phyloP scores from a whole-genome alignment of 2,113 vertebrate genomes.

The Copsychus sechellarum region DNA sequence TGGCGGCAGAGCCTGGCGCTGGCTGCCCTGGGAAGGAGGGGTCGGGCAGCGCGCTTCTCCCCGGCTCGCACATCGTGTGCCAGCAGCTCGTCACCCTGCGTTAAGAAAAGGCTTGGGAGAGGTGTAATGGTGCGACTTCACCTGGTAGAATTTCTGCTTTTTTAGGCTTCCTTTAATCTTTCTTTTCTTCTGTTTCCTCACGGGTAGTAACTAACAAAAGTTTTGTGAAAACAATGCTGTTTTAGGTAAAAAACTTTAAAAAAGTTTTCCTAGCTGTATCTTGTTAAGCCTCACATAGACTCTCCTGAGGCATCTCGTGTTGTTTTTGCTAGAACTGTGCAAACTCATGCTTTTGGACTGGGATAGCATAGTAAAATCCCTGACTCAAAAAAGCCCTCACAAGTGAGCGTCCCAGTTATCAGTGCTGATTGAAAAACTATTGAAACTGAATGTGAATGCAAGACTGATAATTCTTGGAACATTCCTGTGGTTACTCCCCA shows the following conservation, averaged over 20 bases:
- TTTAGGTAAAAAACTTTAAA: background rate
- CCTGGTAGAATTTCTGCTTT: fast-evolving
- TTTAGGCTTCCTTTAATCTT: background rate
- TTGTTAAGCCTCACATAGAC: background rate
- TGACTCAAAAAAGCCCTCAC: background rate
- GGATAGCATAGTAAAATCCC: fast-evolving
- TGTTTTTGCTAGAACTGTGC: background rate
- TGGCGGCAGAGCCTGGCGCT: fast-evolving
- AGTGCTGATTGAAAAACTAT: background rate
- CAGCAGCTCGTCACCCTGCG: fast-evolving
- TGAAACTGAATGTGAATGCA: background rate
- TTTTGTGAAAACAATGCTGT: fast-evolving
- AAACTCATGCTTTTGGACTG: background rate
- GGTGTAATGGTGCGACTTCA: fast-evolving
- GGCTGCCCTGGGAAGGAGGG: too few relatives aligned
- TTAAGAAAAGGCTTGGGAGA: too few relatives aligned
- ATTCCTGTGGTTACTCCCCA: too few relatives aligned
- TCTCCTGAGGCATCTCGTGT: fast-evolving
- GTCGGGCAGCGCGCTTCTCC: fast-evolving
- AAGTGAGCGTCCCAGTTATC: background rate
- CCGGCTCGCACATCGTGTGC: fast-evolving
- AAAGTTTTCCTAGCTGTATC: background rate
- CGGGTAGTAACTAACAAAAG: background rate
- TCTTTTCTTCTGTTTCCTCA: background rate
- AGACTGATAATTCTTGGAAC: background rate